phyloP scores from a whole-genome alignment of 1,140 invertebrate species.

The Condylostylus longicornis region DNA sequence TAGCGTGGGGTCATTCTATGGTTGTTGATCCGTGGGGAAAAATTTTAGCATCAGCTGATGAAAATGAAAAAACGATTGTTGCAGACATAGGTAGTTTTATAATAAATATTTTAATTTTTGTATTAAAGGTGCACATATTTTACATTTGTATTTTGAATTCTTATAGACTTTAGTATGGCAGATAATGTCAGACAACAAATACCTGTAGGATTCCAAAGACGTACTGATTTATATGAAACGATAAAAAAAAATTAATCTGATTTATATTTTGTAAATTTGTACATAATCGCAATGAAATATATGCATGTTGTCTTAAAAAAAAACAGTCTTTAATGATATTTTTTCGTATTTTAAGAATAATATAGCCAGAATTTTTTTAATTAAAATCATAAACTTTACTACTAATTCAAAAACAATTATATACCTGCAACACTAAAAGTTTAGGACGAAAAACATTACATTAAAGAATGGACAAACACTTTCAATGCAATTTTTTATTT shows the following conservation, averaged over 20 bases:
- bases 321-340: too few relatives aligned
- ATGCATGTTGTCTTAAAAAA: too few relatives aligned
- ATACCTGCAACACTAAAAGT: too few relatives aligned
- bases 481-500: too few relatives aligned
- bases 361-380: too few relatives aligned
- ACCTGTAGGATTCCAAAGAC: slow-evolving; percentile 58
- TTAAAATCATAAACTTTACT: too few relatives aligned
- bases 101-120: not conserved
- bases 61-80: slow-evolving; percentile 54
- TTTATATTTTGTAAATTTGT: too few relatives aligned
- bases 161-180: slow-evolving; percentile 54
- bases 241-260: slow-evolving; percentile 11
- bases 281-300: too few relatives aligned
- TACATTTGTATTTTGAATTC: slow-evolving; percentile 8
- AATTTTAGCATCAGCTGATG: slow-evolving; percentile 52
- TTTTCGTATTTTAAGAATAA: too few relatives aligned
- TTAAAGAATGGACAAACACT: too few relatives aligned
- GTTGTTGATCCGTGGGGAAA: slow-evolving; percentile 79
- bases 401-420: too few relatives aligned
- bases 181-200: slow-evolving; percentile 68
- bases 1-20: slow-evolving; percentile 79
- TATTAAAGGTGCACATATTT: not conserved
- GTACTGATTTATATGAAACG: slow-evolving; percentile 67
- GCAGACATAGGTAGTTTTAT: slow-evolving; percentile 46
- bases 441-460: too few relatives aligned